Evolutionary conservation across 2,888 invertebrate species (phyloP).

Genomic region (Brachypalpus laphriformis): DNA sequence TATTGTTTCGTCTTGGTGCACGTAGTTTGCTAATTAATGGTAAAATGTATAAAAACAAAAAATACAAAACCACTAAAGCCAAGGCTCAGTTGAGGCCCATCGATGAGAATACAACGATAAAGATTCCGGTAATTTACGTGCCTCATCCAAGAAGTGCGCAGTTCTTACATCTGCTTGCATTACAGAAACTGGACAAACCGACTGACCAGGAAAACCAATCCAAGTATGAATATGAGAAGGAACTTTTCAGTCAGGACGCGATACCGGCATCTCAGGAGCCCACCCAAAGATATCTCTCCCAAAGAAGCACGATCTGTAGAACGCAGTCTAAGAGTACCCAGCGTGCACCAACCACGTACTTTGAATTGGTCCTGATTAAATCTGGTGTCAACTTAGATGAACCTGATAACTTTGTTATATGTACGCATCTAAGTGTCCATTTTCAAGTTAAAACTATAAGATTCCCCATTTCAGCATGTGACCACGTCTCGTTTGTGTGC

Average conservation of each 20-base stretch:
- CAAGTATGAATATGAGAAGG: slow-evolving; percentile 62
- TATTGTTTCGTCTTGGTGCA: background rate
- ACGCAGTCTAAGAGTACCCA: slow-evolving; percentile 78
- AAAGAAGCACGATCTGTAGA: slow-evolving; percentile 79
- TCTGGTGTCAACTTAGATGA: slow-evolving; percentile 80
- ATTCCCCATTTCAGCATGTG: slow-evolving; percentile 77
- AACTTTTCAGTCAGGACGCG: slow-evolving; percentile 78
- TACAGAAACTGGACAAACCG: slow-evolving; percentile 53
- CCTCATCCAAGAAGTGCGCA: background rate
- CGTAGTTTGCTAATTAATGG: slow-evolving; percentile 74
- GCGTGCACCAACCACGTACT: slow-evolving; percentile 80
- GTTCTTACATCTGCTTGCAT: background rate
- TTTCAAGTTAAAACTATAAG: background rate
- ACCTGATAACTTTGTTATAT: slow-evolving; percentile 79
- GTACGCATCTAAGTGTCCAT: slow-evolving; percentile 62
- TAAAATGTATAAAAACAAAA: slow-evolving; percentile 75
- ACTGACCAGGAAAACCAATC: slow-evolving; percentile 44
- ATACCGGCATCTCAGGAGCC: slow-evolving; percentile 82
- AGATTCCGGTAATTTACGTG: slow-evolving; percentile 77
- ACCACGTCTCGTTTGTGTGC: slow-evolving; percentile 84
- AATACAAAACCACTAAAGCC: slow-evolving; percentile 19
- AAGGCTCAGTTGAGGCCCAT: slow-evolving; percentile 76
- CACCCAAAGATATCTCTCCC: slow-evolving; percentile 82
- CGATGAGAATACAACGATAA: slow-evolving; percentile 79
- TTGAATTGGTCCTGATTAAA: slow-evolving; percentile 80